phyloP scores from a whole-genome alignment of 1,140 invertebrate species.

The Drosophila pectinifera region DNA sequence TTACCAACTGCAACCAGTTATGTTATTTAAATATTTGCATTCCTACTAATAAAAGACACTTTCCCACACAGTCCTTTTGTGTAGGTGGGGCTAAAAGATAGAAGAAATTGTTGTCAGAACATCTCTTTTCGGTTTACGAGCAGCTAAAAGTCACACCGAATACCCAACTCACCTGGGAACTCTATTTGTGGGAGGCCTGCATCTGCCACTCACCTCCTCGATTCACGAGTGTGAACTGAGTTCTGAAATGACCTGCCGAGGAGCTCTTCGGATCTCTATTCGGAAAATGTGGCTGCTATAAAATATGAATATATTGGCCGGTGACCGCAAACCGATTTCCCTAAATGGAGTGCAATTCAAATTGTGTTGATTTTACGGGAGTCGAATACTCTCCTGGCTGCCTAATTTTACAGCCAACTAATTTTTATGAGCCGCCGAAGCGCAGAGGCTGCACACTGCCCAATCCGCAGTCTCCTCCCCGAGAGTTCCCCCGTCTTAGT shows the following conservation, averaged over 20 bases:
- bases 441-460: conserved; percentile 14
- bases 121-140: conserved; percentile 42
- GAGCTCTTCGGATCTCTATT: conserved; percentile 26
- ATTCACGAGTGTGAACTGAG: conserved; percentile 14
- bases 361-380: conserved; percentile 62
- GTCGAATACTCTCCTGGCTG: conserved; percentile 23
- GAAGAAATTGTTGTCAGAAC: conserved; percentile 19
- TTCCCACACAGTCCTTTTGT: conserved; percentile 15
- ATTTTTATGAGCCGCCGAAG: conserved; percentile 76
- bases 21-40: neutral
- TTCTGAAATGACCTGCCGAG: conserved; percentile 1
- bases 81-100: neutral
- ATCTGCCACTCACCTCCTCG: conserved; percentile 36
- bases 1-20: no score
- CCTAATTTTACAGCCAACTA: conserved; percentile 72
- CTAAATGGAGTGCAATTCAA: conserved; percentile 78
- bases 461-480: conserved; percentile 26
- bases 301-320: conserved; percentile 36
- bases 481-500: conserved; percentile 42
- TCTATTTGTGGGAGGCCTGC: conserved; percentile 26
- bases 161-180: conserved; percentile 26
- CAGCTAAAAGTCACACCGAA: conserved; percentile 51
- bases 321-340: conserved; percentile 27
- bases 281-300: conserved; percentile 29
- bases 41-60: neutral